Percentiles rank a stretch among this genome's conserved stretches.
Conservation (phyloP, 2,113 vertebrate species). For the Tychaedon coryphoeus region DNA sequence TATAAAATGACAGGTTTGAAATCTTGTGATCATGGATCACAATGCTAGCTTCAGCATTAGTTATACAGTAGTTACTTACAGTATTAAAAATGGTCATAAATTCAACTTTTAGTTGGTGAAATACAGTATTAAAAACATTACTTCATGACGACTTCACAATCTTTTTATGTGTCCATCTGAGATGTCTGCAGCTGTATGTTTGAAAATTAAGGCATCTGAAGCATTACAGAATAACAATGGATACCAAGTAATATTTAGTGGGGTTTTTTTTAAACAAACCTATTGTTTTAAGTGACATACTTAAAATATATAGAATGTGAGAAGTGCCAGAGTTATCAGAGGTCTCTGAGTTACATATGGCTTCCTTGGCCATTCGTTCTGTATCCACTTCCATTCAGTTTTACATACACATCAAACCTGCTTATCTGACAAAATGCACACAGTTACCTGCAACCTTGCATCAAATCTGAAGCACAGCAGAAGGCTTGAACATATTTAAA, state of each 20-base stretch:
- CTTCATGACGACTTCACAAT: neutral
- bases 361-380: neutral
- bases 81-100: neutral
- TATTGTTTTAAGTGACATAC: neutral
- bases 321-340: neutral
- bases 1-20: neutral
- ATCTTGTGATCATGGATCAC: neutral
- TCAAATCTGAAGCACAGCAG: neutral
- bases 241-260: neutral
- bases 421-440: neutral
- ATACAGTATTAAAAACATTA: neutral
- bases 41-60: neutral
- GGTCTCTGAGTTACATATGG: neutral
- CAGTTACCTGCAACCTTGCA: neutral
- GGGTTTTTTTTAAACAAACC: neutral
- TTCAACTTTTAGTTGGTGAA: neutral
- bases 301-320: neutral
- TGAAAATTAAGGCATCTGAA: neutral
- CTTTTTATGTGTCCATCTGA: neutral
- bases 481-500: neutral
- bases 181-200: neutral
- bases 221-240: neutral
- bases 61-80: neutral
- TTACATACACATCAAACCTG: neutral
- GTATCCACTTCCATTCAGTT: neutral